Conservation (phyloP, 2,797 vertebrate species). For the Trachops cirrhosus region DNA sequence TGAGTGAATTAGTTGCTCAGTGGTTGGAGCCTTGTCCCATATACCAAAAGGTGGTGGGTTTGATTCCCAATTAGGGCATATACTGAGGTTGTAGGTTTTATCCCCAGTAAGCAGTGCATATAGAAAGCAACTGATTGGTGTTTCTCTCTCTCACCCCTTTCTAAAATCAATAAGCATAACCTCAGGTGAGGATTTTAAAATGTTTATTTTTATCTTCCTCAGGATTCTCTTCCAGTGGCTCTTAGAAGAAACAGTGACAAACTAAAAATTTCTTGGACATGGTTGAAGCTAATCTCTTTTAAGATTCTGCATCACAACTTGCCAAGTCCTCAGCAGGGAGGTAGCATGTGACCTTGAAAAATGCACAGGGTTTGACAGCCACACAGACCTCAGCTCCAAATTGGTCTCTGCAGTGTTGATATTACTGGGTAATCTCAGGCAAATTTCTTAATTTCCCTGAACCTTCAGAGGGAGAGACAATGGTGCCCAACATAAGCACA, state of each 20-base stretch:
- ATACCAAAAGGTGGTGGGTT: neutral
- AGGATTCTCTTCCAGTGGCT: neutral
- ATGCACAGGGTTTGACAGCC: neutral
- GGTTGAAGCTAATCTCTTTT: neutral
- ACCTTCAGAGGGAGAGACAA: neutral
- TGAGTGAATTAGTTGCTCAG: neutral
- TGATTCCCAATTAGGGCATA: too few relatives aligned
- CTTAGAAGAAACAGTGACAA: neutral
- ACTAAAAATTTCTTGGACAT: neutral
- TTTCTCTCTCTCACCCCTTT: too few relatives aligned
- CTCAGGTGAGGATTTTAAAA: too few relatives aligned
- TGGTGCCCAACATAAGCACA: neutral
- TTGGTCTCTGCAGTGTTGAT: neutral
- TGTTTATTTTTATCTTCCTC: conserved; percentile 1
- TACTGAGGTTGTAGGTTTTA: too few relatives aligned
- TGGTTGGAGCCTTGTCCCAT: neutral
- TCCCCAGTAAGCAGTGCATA: too few relatives aligned
- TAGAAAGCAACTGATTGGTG: too few relatives aligned
- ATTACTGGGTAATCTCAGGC: neutral
- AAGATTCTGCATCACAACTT: conserved; percentile 1
- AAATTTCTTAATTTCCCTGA: neutral
- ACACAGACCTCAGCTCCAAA: neutral
- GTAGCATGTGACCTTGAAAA: neutral
- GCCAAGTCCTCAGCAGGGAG: neutral
- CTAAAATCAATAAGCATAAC: too few relatives aligned